A percentile compares a stretch with the other conserved stretches of the same genome.
Conservation (phyloP, 2,113 vertebrate species). For the Passer domesticus region DNA sequence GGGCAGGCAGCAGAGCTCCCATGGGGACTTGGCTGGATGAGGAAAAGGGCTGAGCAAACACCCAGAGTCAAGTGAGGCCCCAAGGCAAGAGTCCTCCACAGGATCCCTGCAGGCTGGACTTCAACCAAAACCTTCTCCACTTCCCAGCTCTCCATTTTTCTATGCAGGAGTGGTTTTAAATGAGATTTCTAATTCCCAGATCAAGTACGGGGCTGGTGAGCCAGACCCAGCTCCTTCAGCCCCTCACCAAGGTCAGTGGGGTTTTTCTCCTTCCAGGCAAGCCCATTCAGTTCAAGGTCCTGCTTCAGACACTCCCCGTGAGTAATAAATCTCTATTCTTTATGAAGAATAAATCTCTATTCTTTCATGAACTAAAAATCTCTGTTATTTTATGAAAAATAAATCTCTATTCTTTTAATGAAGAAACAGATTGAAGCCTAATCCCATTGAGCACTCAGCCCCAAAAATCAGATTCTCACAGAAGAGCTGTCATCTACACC, state of each 20-base stretch:
- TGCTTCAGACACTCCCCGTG: background rate
- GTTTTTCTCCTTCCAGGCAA: background rate
- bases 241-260: background rate
- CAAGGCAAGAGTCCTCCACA: background rate
- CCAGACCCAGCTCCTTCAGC: background rate
- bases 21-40: background rate
- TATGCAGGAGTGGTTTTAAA: background rate
- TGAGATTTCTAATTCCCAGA: background rate
- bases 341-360: too few relatives aligned
- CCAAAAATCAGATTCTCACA: background rate
- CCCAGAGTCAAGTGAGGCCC: background rate
- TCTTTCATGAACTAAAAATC: background rate
- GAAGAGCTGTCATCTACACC: background rate
- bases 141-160: background rate
- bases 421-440: background rate
- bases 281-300: background rate
- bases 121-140: background rate
- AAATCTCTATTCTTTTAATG: background rate
- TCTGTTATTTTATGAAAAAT: background rate
- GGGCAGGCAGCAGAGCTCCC: background rate
- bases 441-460: rapidly evolving
- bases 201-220: background rate
- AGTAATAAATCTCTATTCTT: background rate
- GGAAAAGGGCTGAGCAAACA: slow-evolving; percentile 3
- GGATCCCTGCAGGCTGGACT: background rate